These are phyloP conservation scores for Drosophila aff. DNA, from an alignment of 1,140 invertebrate genomes.

Conservation along the genomic window DNA sequence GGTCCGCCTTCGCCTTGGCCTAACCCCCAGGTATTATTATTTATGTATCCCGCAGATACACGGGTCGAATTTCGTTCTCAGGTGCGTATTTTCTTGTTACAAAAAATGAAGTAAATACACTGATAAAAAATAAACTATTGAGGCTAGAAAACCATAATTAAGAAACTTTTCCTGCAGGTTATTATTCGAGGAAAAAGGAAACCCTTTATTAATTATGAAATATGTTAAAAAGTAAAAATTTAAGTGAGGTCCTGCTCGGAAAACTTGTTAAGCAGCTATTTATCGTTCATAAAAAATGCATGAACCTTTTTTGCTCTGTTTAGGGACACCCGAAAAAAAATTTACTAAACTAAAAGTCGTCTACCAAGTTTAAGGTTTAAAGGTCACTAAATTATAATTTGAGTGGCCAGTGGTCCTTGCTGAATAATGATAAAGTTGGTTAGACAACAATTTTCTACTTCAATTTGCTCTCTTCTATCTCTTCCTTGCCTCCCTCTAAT, in stretches of 20 bases:
- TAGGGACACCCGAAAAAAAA: neutral
- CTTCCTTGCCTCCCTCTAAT: conserved; percentile 45
- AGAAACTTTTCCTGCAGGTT: neutral
- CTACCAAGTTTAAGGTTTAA: conserved; percentile 22
- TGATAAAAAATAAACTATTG: neutral
- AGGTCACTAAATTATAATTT: conserved; percentile 39
- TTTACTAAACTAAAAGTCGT: conserved; percentile 21
- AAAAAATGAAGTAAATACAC: conserved; percentile 15
- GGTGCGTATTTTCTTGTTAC: conserved; percentile 59
- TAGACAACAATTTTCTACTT: conserved; percentile 36
- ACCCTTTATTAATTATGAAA: too few species aligned
- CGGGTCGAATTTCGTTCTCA: conserved; percentile 44
- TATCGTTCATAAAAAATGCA: neutral
- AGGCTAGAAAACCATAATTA: neutral
- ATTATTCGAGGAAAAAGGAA: neutral
- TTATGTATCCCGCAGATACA: conserved; percentile 65
- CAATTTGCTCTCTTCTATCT: conserved; percentile 2
- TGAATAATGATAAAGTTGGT: conserved; percentile 37
- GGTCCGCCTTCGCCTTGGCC: neutral
- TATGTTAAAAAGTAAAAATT: neutral
- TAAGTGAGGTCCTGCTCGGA: neutral
- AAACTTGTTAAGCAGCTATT: neutral
- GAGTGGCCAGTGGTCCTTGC: neutral
- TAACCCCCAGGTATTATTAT: conserved; percentile 56
- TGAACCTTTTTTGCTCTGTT: neutral